Base-by-base conservation (phyloP, 2,888 invertebrate species). In the Acrobasis repandana region DNA sequence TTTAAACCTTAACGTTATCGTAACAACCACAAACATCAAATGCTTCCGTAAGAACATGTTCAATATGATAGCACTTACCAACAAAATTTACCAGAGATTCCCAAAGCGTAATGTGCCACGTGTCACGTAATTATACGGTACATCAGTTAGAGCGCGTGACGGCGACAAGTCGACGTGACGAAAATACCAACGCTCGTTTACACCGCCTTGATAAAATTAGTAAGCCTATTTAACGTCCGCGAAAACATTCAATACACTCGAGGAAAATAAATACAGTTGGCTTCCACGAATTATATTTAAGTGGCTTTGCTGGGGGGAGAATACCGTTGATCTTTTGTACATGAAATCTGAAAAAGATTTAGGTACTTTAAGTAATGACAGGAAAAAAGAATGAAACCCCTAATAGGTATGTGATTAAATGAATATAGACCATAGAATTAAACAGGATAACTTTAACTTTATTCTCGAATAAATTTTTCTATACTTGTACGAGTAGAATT, bases 61-160 rank as follows among this genome's bases (percentile, higher is more conserved):
- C 38, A 54, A 54, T 54, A 54, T 54, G 14, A 54, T 54, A 43
- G 43, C 38, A 54, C 16, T 43, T n/a, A 10, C 11, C 43, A 43
- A 43, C 43, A 43, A 38, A 54, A 54, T 51, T 28, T 38, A 20
- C 18, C 54, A 54, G 54, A 38, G 54, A 38, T 54, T 54, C 38
- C 38, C 54, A 54, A 54, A 54, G 54, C 54, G 54, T 54, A 18
- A 54, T 20, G 54, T 20, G 6, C 16, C 54, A 18, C 54, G 54
- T 38, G 54, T 54, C 54, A 43, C 54, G 54, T 54, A 43, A 54
- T 54, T 54, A 54, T 54, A 43, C 54, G 54, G 43, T 54, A 54
- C 54, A 54, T 54, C 54, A 54, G 54, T 54, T 54, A 54, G 54
- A 38, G 54, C 43, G 54, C 54, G 54, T 54, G 54, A 54, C 36